These are phyloP conservation scores for Pyrgus malvae DNA, from an alignment of 2,888 invertebrate genomes.

Conservation along the genomic window DNA sequence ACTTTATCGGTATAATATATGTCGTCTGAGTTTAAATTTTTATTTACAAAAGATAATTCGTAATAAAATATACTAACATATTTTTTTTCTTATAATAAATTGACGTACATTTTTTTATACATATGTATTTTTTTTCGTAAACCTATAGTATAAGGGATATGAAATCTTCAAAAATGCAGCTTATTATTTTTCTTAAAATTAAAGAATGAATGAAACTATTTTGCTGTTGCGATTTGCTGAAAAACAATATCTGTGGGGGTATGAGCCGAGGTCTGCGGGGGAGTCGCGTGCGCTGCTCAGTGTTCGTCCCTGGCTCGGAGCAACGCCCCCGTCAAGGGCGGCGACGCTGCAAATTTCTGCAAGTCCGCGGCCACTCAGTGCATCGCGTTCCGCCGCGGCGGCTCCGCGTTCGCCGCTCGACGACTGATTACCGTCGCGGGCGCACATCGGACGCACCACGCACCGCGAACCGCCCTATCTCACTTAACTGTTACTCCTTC, in stretches of 20 bases:
- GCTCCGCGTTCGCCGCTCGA: slow-evolving; percentile 50
- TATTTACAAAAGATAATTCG: too few species aligned
- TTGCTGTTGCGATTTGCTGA: not conserved
- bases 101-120: too few species aligned
- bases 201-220: not conserved
- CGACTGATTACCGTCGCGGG: slow-evolving; percentile 39
- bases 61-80: too few species aligned
- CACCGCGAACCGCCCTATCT: slow-evolving; percentile 62
- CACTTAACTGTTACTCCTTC: slow-evolving; percentile 79
- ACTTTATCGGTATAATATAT: too few species aligned
- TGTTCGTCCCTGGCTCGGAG: slow-evolving; percentile 79
- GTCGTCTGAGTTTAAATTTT: too few species aligned
- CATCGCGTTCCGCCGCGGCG: slow-evolving; percentile 81
- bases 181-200: too few species aligned
- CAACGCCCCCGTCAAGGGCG: slow-evolving; percentile 83
- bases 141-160: too few species aligned
- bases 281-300: slow-evolving; percentile 76
- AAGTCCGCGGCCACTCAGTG: slow-evolving; percentile 78
- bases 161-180: too few species aligned
- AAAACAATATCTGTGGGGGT: slow-evolving; percentile 33
- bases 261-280: slow-evolving; percentile 58
- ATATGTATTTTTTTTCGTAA: too few species aligned
- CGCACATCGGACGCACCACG: slow-evolving; percentile 50
- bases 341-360: slow-evolving; percentile 81
- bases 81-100: too few species aligned